Percentiles rank a stretch among this genome's conserved stretches.
phyloP scores from a whole-genome alignment of 2,113 vertebrate species.

The Chrysemys picta region DNA sequence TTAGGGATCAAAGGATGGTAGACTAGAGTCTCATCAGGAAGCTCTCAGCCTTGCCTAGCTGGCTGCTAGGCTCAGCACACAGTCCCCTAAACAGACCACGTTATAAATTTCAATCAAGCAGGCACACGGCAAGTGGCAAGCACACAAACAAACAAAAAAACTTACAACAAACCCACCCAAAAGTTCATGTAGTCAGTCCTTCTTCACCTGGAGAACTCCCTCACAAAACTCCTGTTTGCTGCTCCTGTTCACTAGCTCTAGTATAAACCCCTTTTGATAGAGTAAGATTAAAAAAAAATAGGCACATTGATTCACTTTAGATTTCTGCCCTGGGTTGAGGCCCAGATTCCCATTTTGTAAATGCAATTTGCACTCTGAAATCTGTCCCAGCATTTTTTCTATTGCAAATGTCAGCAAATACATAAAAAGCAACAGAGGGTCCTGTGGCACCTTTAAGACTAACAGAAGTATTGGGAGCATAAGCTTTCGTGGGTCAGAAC shows the following conservation, averaged over 20 bases:
- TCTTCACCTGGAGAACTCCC: not conserved
- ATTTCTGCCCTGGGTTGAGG: not conserved
- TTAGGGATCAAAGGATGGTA: not conserved
- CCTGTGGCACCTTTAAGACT: no score
- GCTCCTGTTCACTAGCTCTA: not conserved
- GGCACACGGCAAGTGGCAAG: not conserved
- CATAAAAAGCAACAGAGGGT: no score
- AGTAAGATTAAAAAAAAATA: not conserved
- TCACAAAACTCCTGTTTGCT: not conserved
- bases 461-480: no score
- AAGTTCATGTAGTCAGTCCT: not conserved
- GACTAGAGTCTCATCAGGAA: not conserved
- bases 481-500: no score
- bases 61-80: no score
- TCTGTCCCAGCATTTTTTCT: not conserved
- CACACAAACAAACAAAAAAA: not conserved
- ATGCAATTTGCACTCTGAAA: not conserved
- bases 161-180: not conserved
- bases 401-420: not conserved
- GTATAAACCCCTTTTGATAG: not conserved
- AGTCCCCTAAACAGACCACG: no score
- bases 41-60: not conserved
- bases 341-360: not conserved
- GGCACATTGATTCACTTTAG: not conserved
- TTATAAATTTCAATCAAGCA: no score